Evolutionary conservation across 2,113 vertebrate species (phyloP).

Genomic region (Copsychus sechellarum): DNA sequence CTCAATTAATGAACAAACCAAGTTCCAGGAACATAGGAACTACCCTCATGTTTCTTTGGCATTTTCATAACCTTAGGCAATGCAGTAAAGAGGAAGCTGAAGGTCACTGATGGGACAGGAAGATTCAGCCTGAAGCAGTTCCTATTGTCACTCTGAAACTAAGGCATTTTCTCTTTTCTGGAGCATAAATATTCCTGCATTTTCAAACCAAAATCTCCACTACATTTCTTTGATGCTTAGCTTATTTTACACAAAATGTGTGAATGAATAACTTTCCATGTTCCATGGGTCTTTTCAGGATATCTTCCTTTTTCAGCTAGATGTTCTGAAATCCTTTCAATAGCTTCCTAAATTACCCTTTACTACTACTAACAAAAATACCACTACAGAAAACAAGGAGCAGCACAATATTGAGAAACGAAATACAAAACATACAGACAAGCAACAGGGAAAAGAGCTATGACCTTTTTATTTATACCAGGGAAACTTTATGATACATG

Average conservation of each 20-base stretch:
- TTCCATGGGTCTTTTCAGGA: background rate
- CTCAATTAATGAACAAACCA: background rate
- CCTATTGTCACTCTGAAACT: background rate
- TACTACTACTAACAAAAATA: background rate
- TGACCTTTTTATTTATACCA: background rate
- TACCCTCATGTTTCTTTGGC: background rate
- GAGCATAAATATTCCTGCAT: background rate
- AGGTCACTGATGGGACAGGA: background rate
- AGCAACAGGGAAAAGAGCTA: background rate
- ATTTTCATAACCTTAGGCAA: background rate
- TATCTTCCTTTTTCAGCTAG: background rate
- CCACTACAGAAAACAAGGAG: background rate
- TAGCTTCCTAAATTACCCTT: background rate
- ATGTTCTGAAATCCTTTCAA: background rate
- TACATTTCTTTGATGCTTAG: background rate
- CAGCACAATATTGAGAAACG: background rate
- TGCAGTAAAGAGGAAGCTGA: background rate
- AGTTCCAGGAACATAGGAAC: background rate
- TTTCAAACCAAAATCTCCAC: background rate
- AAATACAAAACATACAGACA: background rate
- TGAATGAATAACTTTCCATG: background rate
- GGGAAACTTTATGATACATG: background rate
- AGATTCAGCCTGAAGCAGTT: background rate
- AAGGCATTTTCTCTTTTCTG: background rate
- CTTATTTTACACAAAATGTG: background rate